phyloP scores from a whole-genome alignment of 2,113 vertebrate genomes.

The Amia ocellicauda region DNA sequence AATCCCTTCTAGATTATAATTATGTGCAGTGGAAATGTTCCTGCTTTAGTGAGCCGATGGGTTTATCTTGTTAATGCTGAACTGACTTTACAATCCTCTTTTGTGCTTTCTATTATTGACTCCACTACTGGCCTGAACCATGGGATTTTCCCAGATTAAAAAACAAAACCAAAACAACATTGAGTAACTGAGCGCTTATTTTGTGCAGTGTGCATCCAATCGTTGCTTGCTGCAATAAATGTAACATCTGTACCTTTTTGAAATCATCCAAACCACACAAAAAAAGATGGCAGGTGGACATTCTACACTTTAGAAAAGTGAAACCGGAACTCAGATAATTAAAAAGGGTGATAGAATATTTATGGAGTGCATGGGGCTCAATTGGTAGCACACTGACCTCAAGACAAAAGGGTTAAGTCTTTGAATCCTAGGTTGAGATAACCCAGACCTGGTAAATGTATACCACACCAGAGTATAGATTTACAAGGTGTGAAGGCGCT shows the following conservation, averaged over 20 bases:
- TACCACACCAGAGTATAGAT: too few relatives aligned
- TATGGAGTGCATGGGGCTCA: conserved; percentile 44
- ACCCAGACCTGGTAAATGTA: conserved; percentile 22
- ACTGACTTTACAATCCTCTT: not conserved
- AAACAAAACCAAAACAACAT: too few relatives aligned
- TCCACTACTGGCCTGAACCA: too few relatives aligned
- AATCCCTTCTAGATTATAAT: too few relatives aligned
- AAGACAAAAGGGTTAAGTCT: conserved; percentile 27
- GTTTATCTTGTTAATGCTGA: not conserved
- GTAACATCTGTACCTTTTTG: not conserved
- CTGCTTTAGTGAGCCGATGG: not conserved
- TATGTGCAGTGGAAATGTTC: too few relatives aligned
- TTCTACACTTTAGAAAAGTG: not conserved
- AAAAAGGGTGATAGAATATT: conserved; percentile 32
- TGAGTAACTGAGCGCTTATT: too few relatives aligned
- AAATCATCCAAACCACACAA: not conserved
- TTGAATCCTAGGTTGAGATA: conserved; percentile 40
- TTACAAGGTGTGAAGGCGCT: not conserved
- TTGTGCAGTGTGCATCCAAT: too few relatives aligned
- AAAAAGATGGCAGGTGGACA: not conserved
- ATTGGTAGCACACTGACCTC: conserved; percentile 35
- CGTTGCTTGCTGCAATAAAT: too few relatives aligned
- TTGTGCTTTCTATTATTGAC: not conserved
- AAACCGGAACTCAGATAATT: conserved; percentile 5
- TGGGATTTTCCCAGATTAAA: not conserved